These are phyloP conservation scores for Cephus nigrinus DNA, from an alignment of 2,888 invertebrate genomes.

Conservation along the genomic window DNA sequence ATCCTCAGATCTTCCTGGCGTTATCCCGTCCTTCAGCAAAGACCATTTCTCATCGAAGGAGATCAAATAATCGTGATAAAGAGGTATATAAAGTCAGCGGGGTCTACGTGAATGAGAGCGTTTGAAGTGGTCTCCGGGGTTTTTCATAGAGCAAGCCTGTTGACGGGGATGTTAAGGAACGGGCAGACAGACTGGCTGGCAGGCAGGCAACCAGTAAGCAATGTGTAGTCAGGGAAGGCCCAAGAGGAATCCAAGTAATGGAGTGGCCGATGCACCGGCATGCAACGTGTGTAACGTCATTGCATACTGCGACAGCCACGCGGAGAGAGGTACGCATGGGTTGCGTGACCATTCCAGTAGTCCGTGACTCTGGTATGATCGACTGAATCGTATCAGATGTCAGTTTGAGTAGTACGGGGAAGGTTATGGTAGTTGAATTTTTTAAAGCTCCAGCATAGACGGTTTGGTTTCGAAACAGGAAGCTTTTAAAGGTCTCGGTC, in stretches of 20 bases:
- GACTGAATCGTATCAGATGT: not conserved
- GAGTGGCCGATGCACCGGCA: conserved; percentile 40
- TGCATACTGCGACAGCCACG: not conserved
- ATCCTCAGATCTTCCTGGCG: conserved; percentile 24
- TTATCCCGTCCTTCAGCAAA: conserved; percentile 25
- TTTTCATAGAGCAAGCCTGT: not conserved
- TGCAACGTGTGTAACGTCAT: conserved; percentile 8
- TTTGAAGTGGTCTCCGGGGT: conserved; percentile 11
- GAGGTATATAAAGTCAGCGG: conserved; percentile 5
- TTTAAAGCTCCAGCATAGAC: not conserved
- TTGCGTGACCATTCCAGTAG: not conserved
- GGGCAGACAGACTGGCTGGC: not conserved
- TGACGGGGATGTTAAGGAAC: not conserved
- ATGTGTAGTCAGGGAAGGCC: not conserved
- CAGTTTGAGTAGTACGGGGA: not conserved
- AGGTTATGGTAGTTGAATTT: not conserved
- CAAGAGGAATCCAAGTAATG: conserved; percentile 43
- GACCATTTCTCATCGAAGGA: conserved; percentile 24
- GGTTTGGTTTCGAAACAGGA: not conserved
- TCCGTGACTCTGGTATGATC: not conserved
- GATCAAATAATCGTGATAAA: conserved; percentile 18
- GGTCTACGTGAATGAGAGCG: conserved; percentile 2
- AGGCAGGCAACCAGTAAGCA: not conserved
- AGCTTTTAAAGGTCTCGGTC: not conserved
- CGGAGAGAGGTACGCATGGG: not conserved